Conservation (phyloP, 2,797 vertebrate genomes). For the Tamandua tetradactyla region DNA sequence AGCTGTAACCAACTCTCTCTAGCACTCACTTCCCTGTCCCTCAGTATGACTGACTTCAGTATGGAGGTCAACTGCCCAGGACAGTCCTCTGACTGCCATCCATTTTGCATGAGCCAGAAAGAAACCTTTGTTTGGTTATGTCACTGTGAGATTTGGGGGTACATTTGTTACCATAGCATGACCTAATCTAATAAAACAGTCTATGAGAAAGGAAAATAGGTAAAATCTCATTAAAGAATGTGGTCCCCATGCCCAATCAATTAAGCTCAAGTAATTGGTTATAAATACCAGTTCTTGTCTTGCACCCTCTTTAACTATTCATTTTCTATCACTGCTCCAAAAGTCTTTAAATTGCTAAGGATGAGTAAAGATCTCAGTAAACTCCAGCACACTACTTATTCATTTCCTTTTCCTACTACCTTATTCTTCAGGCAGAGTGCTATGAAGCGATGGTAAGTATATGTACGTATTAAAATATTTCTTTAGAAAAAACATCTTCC, state of each 20-base stretch:
- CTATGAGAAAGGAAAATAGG: not conserved
- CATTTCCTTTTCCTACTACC: not conserved
- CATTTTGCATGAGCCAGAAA: not conserved
- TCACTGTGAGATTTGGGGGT: not conserved
- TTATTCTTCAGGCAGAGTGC: not conserved
- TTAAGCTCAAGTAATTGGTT: not conserved
- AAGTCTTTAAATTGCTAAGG: not conserved
- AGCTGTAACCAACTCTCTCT: not conserved
- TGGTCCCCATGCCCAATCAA: not conserved
- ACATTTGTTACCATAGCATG: not conserved
- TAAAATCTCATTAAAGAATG: not conserved
- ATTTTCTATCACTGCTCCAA: not conserved
- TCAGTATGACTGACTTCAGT: too few relatives aligned
- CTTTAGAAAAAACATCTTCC: slow-evolving; percentile 34
- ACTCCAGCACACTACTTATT: not conserved
- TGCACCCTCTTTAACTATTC: not conserved
- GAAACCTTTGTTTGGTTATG: not conserved
- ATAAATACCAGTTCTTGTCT: not conserved
- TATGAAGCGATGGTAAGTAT: not conserved
- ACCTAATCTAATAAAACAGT: not conserved
- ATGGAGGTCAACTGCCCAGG: not conserved
- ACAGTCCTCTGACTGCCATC: not conserved
- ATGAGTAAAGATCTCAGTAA: not conserved
- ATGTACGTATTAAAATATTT: not conserved
- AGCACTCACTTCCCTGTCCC: not conserved